Evolutionary conservation across 2,797 vertebrate genomes (phyloP), one percentile per base, ranked within the genome.

Genomic region (Betta splendens): DNA sequence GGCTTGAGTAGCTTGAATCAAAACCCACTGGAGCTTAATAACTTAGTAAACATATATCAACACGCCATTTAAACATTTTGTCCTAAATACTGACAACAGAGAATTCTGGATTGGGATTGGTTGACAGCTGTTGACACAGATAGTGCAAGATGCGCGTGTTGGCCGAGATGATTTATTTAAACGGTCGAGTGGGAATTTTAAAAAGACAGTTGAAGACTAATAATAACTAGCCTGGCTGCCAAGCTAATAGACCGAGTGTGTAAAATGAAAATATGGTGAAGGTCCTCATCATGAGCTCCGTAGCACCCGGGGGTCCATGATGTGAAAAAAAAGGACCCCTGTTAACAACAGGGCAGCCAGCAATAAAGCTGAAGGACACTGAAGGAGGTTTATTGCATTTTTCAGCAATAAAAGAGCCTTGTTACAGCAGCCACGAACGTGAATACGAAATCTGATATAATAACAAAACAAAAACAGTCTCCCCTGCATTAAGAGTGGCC

Each of bases 381-480:
- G 33, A 47, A 58, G 22, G n/a, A 16, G 32, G 44, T 71, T 75
- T 75, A 74, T 77, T 76, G 40, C 42, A n/a, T 68, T 63, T 48
- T 56, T 63, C 28, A 36, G 42, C 70, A 49, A 54, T 60, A 67
- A 50, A 56, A 32, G 12, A 49, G 13, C 13, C 20, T 53, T 37
- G 20, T 55, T 59, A 64, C 40, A 58, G 65, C 17, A 12, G 33
- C 58, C 48, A 28, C 3, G 36, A 18, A 55, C 44, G 57, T 36
- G 26, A 78, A 79, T 60, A 63, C 33, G 46, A 72, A 55, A 68
- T 55, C 45, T 48, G 54, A 25, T 29, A 46, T 9, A 50, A 65
- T 68, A 62, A 73, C 50, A 62, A 80, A 72, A 72, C 58, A 51
- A 54, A 75, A 77, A 63, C 54, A 64, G 26, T 31, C 47, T 23